Base-by-base conservation (phyloP, 2,797 vertebrate genomes). In the Salmo trutta region DNA sequence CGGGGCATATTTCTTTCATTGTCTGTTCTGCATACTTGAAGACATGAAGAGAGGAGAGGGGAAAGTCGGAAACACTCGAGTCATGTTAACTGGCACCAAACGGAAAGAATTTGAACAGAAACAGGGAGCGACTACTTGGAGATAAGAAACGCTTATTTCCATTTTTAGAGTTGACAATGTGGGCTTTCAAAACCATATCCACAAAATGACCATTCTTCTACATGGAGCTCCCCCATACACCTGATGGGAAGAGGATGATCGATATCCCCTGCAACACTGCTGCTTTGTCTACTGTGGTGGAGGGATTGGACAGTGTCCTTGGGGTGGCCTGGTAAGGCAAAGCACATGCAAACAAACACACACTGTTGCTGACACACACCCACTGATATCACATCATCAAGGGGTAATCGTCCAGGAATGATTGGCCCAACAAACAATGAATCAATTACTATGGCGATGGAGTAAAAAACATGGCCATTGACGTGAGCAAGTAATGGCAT, bases 371-470 rank as follows among this genome's bases (percentile, higher is more conserved):
- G 41, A 19, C 14, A 33, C 10, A 21, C 16, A 64, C 24, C 64
- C 21, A 24, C 64, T 87, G 80, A 88, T 88, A 82, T 81, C 74
- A 75, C 77, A 79, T 79, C 84, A 91, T 92, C 86, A 88, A 78
- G 81, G 86, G 84, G 79, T 84, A 90, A 91, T 89, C 84, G 80
- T 90, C 83, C 84, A 87, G 85, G 86, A 91, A 77, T 82, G 83
- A 89, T 83, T 90, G 84, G 75, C 82, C 83, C 87, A 87, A 84
- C 86, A 90, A 90, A 89, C 89, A 90, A 92, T 81, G 77, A 90
- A 91, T 93, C 89, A 89, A 87, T 92, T 92, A 88, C 91, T 87
- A 92, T 93, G 89, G 91, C 91, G 90, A 93, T 91, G 72, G 84
- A 87, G 85, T 88, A 80, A 82, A 87, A 86, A 89, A 88, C 86